These are phyloP conservation scores for Sorex fumeus DNA, from an alignment of 2,113 vertebrate species.

Conservation along the genomic window DNA sequence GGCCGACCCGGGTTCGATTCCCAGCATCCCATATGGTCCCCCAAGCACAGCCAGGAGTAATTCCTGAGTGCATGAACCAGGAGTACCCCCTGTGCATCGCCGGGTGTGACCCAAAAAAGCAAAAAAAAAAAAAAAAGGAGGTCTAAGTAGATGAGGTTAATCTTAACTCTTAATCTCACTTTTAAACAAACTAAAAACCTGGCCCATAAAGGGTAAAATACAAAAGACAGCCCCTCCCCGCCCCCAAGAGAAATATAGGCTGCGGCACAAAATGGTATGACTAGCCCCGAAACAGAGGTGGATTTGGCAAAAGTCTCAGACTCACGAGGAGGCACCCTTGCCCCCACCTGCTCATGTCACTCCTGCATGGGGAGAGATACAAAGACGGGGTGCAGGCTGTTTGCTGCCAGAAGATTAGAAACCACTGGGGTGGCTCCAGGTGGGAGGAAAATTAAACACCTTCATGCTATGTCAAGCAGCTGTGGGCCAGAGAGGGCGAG, in stretches of 20 bases:
- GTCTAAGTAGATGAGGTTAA: slow-evolving; percentile 17
- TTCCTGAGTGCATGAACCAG: no score
- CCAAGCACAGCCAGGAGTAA: no score
- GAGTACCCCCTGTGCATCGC: no score
- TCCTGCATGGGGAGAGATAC: not conserved
- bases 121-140: no score
- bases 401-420: not conserved
- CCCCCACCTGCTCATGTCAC: not conserved
- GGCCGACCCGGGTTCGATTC: no score
- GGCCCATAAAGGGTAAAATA: not conserved
- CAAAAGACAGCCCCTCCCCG: no score
- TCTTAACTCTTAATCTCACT: not conserved
- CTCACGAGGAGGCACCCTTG: not conserved
- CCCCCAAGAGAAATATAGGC: not conserved
- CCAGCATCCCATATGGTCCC: no score
- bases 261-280: not conserved
- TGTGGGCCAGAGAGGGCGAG: not conserved
- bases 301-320: not conserved
- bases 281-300: not conserved
- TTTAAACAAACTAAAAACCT: not conserved
- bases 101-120: no score
- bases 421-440: not conserved
- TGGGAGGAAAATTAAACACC: no score
- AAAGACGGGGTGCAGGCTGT: not conserved
- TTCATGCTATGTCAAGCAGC: not conserved